phyloP scores from a whole-genome alignment of 2,113 vertebrate genomes.

The Natator depressus region DNA sequence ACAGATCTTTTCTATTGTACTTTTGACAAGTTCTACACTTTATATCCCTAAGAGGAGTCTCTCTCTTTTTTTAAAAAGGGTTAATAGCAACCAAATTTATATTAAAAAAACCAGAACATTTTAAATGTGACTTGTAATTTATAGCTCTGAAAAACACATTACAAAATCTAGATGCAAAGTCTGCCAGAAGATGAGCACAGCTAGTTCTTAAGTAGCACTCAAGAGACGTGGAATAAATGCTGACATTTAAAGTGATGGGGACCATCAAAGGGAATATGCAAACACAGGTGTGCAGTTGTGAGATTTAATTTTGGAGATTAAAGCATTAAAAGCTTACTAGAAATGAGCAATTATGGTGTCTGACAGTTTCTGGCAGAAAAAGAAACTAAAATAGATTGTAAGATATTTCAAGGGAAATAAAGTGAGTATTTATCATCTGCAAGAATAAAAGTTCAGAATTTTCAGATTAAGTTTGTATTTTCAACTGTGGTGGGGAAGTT shows the following conservation, averaged over 20 bases:
- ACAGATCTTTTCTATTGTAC: not conserved
- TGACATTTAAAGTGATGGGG: constrained; percentile 60
- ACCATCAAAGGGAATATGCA: constrained; percentile 48
- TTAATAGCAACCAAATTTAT: not conserved
- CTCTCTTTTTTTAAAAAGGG: not conserved
- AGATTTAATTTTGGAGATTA: constrained; percentile 65
- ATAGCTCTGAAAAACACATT: constrained; percentile 26
- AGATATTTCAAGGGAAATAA: constrained; percentile 22
- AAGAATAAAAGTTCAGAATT: not conserved
- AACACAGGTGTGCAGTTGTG: constrained; percentile 63
- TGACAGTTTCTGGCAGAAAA: constrained; percentile 61
- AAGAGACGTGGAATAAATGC: constrained; percentile 23
- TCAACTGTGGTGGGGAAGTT: not conserved
- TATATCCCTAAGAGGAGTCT: not conserved
- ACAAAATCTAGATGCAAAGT: constrained; percentile 26
- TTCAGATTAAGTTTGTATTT: not conserved
- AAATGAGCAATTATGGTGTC: constrained; percentile 52
- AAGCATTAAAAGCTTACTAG: constrained; percentile 63
- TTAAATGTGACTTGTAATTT: constrained; percentile 10
- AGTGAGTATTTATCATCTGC: not conserved
- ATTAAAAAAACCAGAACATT: not conserved
- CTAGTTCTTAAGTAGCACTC: constrained; percentile 37
- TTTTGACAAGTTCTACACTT: not conserved
- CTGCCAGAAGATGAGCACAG: constrained; percentile 9
- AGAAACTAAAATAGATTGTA: constrained; percentile 19